Evolutionary conservation across 2,888 invertebrate genomes (phyloP).

Genomic region (Macrosoma leucophasiata): DNA sequence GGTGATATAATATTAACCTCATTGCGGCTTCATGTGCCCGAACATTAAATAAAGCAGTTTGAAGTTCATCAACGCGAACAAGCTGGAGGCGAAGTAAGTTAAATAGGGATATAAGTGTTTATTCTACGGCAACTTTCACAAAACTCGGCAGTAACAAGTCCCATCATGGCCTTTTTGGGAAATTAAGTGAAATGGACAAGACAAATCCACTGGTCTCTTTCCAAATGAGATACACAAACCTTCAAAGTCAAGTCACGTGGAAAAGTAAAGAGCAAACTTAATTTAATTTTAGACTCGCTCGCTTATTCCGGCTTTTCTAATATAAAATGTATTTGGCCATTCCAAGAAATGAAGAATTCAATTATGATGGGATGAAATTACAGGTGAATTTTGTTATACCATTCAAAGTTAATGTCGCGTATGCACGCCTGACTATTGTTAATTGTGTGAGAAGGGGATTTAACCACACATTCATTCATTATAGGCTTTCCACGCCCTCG

Average conservation of each 20-base stretch:
- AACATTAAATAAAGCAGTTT: conserved; percentile 23
- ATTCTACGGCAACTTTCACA: conserved; percentile 15
- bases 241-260: conserved; percentile 16
- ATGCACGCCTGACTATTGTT: conserved; percentile 11
- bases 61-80: conserved; percentile 21
- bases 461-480: conserved; percentile 21
- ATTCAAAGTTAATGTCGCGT: conserved; percentile 3
- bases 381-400: too few relatives aligned
- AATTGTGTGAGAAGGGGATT: conserved; percentile 20
- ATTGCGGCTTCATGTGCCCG: too few relatives aligned
- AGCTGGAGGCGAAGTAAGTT: conserved; percentile 17
- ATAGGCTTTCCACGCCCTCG: conserved; percentile 12
- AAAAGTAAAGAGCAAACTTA: conserved; percentile 2
- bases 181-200: conserved; percentile 22
- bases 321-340: conserved; percentile 11
- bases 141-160: conserved; percentile 12
- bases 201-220: conserved; percentile 19
- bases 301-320: too few relatives aligned
- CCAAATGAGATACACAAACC: conserved; percentile 17
- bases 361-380: too few relatives aligned
- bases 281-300: neutral
- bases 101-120: conserved; percentile 19
- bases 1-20: too few relatives aligned
- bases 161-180: conserved; percentile 21
- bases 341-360: too few relatives aligned